A percentile compares a stretch with the other conserved stretches of the same genome.
Evolutionary conservation across 2,113 vertebrate genomes (phyloP).

Genomic region (Ailuropoda melanoleuca): DNA sequence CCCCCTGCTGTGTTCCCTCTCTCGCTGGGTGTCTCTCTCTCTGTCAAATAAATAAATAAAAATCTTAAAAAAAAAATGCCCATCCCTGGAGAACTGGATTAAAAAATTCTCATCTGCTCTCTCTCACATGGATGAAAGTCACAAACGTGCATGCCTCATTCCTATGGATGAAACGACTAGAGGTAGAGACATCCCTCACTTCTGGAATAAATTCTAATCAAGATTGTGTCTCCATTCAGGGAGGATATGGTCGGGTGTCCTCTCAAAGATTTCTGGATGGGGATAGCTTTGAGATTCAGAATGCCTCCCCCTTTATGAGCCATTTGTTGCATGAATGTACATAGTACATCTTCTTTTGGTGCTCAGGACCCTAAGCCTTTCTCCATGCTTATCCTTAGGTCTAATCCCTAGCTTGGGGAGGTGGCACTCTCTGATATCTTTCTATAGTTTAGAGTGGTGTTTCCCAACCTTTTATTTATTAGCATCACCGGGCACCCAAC

Average conservation of each 20-base stretch:
- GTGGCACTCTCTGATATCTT: background rate
- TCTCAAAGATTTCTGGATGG: background rate
- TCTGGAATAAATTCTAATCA: background rate
- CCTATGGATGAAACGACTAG: background rate
- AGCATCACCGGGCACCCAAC: background rate
- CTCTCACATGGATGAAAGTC: background rate
- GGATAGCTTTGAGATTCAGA: background rate
- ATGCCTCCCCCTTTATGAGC: background rate
- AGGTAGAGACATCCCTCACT: background rate
- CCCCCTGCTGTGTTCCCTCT: no score
- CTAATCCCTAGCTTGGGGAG: background rate
- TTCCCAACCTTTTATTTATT: background rate
- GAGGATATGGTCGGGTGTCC: background rate
- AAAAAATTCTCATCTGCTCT: background rate
- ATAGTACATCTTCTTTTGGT: background rate
- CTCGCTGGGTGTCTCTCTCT: no score
- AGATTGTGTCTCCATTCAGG: background rate
- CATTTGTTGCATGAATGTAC: background rate
- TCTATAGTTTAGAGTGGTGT: background rate
- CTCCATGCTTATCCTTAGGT: background rate
- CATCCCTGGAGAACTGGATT: background rate
- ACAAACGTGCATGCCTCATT: background rate
- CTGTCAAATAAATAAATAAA: no score
- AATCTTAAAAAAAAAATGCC: no score
- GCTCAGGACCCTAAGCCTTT: background rate